A percentile compares a stretch with the other conserved stretches of the same genome.
phyloP scores from a whole-genome alignment of 2,797 vertebrate species.

The Champsocephalus esox region DNA sequence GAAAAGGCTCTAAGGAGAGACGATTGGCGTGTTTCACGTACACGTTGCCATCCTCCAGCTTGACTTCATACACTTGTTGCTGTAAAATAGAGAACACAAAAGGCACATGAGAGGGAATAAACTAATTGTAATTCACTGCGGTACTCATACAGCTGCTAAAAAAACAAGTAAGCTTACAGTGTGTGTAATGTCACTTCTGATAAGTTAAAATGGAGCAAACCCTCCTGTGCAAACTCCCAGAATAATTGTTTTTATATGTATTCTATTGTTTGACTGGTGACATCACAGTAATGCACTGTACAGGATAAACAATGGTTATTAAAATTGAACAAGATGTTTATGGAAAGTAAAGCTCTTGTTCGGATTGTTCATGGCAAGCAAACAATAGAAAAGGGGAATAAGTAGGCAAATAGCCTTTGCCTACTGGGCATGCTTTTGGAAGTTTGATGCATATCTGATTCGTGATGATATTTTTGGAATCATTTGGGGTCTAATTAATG shows the following conservation, averaged over 20 bases:
- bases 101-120: constrained; percentile 28
- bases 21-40: constrained; percentile 77
- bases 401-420: too few species aligned
- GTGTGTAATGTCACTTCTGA: background rate
- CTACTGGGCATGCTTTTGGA: background rate
- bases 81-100: constrained; percentile 56
- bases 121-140: background rate
- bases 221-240: background rate
- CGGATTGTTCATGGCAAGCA: constrained; percentile 24
- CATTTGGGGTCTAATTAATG: background rate
- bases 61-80: constrained; percentile 85
- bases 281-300: background rate
- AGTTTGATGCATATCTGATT: background rate
- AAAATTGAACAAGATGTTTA: constrained; percentile 37
- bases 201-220: background rate
- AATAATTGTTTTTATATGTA: background rate
- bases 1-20: constrained; percentile 79
- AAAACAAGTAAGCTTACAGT: background rate
- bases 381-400: constrained; percentile 20
- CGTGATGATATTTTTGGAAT: background rate
- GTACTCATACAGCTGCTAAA: background rate
- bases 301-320: background rate
- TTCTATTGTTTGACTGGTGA: background rate
- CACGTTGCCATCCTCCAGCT: constrained; percentile 78
- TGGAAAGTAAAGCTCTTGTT: constrained; percentile 34